phyloP scores from a whole-genome alignment of 2,113 vertebrate genomes.

The Xiphophorus couchianus region DNA sequence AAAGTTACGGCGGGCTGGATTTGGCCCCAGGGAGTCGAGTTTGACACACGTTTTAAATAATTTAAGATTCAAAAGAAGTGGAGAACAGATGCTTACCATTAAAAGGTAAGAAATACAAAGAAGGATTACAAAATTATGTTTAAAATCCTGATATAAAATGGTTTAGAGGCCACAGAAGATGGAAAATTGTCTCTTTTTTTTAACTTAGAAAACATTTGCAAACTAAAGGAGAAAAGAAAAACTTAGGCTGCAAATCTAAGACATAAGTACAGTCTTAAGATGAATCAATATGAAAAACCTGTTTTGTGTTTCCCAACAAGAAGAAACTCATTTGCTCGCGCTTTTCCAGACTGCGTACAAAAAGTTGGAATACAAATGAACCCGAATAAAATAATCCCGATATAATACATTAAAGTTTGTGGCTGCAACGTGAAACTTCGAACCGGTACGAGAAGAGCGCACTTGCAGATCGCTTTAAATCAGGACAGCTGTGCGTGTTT shows the following conservation, averaged over 20 bases:
- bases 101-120: neutral
- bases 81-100: neutral
- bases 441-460: too few species aligned
- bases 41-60: too few species aligned
- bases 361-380: neutral
- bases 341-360: neutral
- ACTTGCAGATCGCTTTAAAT: too few species aligned
- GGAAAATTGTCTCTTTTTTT: neutral
- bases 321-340: neutral
- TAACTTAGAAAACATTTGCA: too few species aligned
- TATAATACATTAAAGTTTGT: neutral
- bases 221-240: too few species aligned
- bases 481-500: too few species aligned
- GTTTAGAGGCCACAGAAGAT: neutral
- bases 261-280: too few species aligned
- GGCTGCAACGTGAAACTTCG: neutral
- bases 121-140: neutral
- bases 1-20: too few species aligned
- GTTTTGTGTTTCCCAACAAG: too few species aligned
- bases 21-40: too few species aligned
- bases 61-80: neutral
- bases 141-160: neutral
- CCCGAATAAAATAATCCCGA: neutral
- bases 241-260: too few species aligned
- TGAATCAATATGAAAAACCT: too few species aligned